These are phyloP conservation scores for Ricordea florida DNA, from an alignment of 92 coral and sea anemone species.

Conservation along the genomic window DNA sequence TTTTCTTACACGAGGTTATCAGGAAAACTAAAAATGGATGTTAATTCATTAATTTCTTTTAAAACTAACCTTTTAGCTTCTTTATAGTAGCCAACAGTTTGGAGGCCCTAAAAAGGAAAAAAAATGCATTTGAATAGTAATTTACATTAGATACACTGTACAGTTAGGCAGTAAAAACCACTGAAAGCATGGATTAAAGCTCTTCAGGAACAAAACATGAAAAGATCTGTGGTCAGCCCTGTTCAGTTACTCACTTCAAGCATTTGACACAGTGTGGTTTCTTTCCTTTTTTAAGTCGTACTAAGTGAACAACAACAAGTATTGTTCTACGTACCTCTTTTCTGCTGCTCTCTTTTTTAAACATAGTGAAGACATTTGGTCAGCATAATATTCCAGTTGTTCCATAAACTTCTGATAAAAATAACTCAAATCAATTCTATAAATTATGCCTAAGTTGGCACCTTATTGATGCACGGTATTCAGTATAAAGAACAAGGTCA, in stretches of 20 bases:
- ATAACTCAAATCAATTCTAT: background rate
- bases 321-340: conserved; percentile 64
- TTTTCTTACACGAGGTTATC: too few relatives aligned
- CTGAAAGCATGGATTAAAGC: background rate
- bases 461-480: too few relatives aligned
- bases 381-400: conserved; percentile 84
- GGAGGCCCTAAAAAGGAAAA: conserved; percentile 57
- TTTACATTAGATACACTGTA: background rate
- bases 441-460: too few relatives aligned
- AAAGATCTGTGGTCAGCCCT: background rate
- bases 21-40: too few relatives aligned
- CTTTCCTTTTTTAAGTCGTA: too few relatives aligned
- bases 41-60: too few relatives aligned
- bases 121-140: background rate
- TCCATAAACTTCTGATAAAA: conserved; percentile 57
- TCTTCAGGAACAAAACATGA: background rate
- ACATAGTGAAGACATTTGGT: conserved; percentile 69
- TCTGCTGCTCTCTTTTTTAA: conserved; percentile 84
- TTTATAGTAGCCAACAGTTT: conserved; percentile 78
- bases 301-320: too few relatives aligned
- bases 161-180: background rate
- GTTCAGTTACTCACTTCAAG: background rate
- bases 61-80: conserved; percentile 81
- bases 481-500: too few relatives aligned
- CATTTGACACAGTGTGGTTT: too few relatives aligned